Base-by-base conservation (phyloP, 2,797 vertebrate species). In the Emys orbicularis region DNA sequence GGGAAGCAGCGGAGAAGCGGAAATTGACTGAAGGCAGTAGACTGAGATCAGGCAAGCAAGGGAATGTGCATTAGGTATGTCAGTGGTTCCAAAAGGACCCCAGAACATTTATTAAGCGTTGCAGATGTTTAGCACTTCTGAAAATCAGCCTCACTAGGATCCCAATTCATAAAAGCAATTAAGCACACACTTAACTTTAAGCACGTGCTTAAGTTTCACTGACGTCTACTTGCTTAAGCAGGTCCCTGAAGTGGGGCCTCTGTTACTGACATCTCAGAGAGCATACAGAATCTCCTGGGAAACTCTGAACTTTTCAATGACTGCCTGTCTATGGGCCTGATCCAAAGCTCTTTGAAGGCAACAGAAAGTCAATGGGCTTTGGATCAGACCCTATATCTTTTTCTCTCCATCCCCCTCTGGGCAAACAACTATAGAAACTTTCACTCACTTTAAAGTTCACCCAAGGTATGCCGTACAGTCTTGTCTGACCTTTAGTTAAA, bases 401-500 rank as follows among this genome's bases (percentile, higher is more conserved):
- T 6, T 61, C 11, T 53, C 74, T 52, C 2, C 19, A 5, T 6
- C 27, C 41, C 59, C 25, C 37, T 27, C 1, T 13, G 61, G 65
- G 87, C 82, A 81, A 54, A 84, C 77, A 79, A 81, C 53, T 5
- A 5, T 0, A 87, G 87, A 11, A 94, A 88, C 0, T 0, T 82
- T 65, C 56, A 83, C 84, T 92, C 79, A 0, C 54, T 79, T 54
- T 57, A 84, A 95, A 96, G 92, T 92, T 97, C 95, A 72, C 23
- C 37, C 88, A 89, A 31, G 12, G 21, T 90, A 91, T 77, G 65
- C 79, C 54, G 47, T 19, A n/a, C 47, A 23, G 34, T 81, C 82
- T 87, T 6, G 11, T 12, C 86, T 96, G 96, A 92, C 93, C 96
- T 96, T 96, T 96, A 83, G 18, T 2, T 72, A 80, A 96, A 96